Conservation (phyloP, 2,113 vertebrate species). For the Calidris pygmaea region DNA sequence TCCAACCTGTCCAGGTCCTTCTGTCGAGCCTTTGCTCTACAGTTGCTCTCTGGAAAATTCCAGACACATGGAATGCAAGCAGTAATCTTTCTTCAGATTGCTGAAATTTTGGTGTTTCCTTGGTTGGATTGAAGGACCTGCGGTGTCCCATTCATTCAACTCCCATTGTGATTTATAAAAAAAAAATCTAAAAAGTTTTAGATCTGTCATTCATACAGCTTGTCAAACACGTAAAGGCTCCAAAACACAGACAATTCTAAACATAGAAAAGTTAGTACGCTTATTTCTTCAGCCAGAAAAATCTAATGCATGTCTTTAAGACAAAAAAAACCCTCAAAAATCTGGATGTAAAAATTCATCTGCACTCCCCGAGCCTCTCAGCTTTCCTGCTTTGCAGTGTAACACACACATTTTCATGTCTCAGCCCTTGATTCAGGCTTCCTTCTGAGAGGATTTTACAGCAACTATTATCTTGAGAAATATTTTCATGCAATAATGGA, state of each 20-base stretch:
- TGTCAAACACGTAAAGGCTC: neutral
- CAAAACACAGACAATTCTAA: neutral
- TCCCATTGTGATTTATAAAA: neutral
- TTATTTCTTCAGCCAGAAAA: neutral
- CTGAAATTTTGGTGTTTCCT: neutral
- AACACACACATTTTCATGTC: neutral
- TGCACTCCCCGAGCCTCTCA: rapidly evolving
- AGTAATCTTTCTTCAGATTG: neutral
- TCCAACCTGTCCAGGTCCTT: no score
- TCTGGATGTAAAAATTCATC: neutral
- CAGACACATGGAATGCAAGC: neutral
- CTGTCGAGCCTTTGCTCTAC: no score
- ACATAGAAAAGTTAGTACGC: neutral
- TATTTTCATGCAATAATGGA: neutral
- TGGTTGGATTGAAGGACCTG: neutral
- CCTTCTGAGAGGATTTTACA: neutral
- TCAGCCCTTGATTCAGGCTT: neutral
- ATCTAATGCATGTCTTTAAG: neutral
- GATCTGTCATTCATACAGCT: neutral
- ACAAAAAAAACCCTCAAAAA: rapidly evolving
- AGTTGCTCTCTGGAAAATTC: neutral
- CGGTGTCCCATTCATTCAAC: neutral
- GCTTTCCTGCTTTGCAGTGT: neutral
- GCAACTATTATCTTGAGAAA: neutral
- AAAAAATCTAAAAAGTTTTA: neutral